phyloP scores from a whole-genome alignment of 2,113 vertebrate genomes.

The Periophthalmodon schlosseri region DNA sequence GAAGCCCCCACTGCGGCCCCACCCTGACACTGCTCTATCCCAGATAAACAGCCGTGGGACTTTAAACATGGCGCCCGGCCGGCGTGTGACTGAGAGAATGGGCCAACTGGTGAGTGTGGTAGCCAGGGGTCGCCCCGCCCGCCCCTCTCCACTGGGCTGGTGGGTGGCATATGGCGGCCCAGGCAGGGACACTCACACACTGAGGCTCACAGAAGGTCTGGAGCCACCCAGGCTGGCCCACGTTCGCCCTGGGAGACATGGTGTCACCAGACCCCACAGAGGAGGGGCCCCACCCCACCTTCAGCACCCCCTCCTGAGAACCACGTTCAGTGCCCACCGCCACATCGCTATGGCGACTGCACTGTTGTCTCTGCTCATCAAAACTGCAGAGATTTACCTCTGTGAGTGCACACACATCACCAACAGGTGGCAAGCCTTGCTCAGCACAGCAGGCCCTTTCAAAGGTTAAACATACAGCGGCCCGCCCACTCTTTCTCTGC shows the following conservation, averaged over 20 bases:
- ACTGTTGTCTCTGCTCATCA: slow-evolving; percentile 75
- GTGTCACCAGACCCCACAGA: slow-evolving; percentile 73
- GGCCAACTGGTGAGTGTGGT: slow-evolving; percentile 74
- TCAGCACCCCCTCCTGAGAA: slow-evolving; percentile 62
- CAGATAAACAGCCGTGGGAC: slow-evolving; percentile 71
- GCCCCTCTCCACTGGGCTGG: slow-evolving; percentile 57
- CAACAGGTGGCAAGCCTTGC: slow-evolving; percentile 80
- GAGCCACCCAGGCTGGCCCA: slow-evolving; percentile 78
- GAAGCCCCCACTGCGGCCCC: slow-evolving; percentile 13
- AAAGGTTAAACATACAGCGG: slow-evolving; percentile 74
- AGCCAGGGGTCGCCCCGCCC: slow-evolving; percentile 66
- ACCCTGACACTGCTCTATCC: slow-evolving; percentile 40
- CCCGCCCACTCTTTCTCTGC: slow-evolving; percentile 56
- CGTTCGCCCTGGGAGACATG: slow-evolving; percentile 71
- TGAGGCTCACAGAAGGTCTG: slow-evolving; percentile 68
- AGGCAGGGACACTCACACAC: slow-evolving; percentile 59
- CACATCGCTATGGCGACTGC: slow-evolving; percentile 69
- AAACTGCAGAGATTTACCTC: slow-evolving; percentile 79
- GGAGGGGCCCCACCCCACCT: slow-evolving; percentile 69
- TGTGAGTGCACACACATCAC: slow-evolving; percentile 54
- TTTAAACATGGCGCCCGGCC: slow-evolving; percentile 74
- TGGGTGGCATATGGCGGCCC: slow-evolving; percentile 78
- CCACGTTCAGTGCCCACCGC: slow-evolving; percentile 47
- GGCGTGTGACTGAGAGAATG: slow-evolving; percentile 75
- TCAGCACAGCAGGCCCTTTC: slow-evolving; percentile 71